These are phyloP conservation scores for Spea multiplicata DNA, from an alignment of 2,113 vertebrate species.

Conservation along the genomic window DNA sequence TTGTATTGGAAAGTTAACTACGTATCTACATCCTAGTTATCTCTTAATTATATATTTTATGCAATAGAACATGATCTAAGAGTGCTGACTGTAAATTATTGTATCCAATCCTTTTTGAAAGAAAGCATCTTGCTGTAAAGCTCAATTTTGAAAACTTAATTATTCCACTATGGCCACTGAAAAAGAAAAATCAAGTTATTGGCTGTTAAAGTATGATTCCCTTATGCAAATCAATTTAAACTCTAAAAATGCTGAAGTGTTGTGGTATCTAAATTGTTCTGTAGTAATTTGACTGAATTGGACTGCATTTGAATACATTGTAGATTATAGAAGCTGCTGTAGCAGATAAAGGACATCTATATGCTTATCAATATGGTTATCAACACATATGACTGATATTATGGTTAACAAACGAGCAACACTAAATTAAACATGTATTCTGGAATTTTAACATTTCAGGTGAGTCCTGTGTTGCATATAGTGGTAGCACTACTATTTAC, in stretches of 20 bases:
- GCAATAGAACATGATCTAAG: not conserved
- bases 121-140: slow-evolving; percentile 16
- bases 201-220: slow-evolving; percentile 42
- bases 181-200: slow-evolving; percentile 37
- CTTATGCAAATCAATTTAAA: slow-evolving; percentile 48
- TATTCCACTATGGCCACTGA: slow-evolving; percentile 6
- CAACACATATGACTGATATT: slow-evolving; percentile 15
- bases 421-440: no score
- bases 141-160: slow-evolving; percentile 27
- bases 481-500: no score
- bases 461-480: no score
- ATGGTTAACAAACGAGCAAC: not conserved
- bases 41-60: not conserved
- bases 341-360: slow-evolving; percentile 35
- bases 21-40: not conserved
- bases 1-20: not conserved
- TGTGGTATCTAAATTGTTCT: slow-evolving; percentile 38
- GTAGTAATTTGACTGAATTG: slow-evolving; percentile 34
- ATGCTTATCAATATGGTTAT: slow-evolving; percentile 23
- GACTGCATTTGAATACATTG: slow-evolving; percentile 30
- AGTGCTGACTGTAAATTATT: slow-evolving; percentile 11
- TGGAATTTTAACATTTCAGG: no score
- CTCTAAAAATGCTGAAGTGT: slow-evolving; percentile 37
- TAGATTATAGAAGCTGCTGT: slow-evolving; percentile 24
- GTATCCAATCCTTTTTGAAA: slow-evolving; percentile 14